A percentile compares a stretch with the other conserved stretches of the same genome.
Conservation (phyloP, 2,113 vertebrate species). For the Myotis lucifugus region DNA sequence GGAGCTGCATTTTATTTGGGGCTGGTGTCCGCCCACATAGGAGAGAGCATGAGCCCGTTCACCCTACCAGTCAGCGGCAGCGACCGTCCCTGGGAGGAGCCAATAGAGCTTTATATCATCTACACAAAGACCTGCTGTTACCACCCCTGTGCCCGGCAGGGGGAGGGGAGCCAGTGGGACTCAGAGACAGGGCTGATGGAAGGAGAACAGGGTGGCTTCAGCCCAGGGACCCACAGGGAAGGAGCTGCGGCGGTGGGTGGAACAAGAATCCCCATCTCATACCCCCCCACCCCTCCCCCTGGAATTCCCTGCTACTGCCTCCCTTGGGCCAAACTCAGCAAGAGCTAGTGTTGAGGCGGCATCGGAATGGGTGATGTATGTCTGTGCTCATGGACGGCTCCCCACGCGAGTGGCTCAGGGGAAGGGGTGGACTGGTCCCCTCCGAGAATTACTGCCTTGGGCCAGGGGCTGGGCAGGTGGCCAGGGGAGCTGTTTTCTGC, state of each 20-base stretch:
- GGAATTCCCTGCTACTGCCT: neutral
- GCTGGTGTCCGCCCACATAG: neutral
- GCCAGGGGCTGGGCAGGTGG: neutral
- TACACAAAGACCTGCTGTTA: neutral
- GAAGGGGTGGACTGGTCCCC: fast-evolving
- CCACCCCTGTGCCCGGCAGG: neutral
- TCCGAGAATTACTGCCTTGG: neutral
- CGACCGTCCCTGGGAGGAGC: neutral
- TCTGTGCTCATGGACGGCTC: neutral
- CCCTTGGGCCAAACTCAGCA: neutral
- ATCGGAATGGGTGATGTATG: neutral
- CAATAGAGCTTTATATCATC: neutral
- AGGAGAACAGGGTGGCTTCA: neutral
- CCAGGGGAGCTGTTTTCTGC: too few relatives aligned
- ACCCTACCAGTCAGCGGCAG: neutral
- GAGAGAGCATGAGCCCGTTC: neutral
- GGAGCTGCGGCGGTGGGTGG: fast-evolving
- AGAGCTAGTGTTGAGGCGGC: neutral
- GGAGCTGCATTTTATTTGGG: neutral
- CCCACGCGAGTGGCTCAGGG: neutral
- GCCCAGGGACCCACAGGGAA: fast-evolving
- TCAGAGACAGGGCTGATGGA: neutral
- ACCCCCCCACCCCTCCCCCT: fast-evolving
- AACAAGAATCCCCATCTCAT: neutral
- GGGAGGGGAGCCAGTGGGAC: too few relatives aligned